A percentile compares a stretch with the other conserved stretches of the same genome.
Conservation (phyloP, 2,113 vertebrate genomes). For the Pollimyrus isidori region DNA sequence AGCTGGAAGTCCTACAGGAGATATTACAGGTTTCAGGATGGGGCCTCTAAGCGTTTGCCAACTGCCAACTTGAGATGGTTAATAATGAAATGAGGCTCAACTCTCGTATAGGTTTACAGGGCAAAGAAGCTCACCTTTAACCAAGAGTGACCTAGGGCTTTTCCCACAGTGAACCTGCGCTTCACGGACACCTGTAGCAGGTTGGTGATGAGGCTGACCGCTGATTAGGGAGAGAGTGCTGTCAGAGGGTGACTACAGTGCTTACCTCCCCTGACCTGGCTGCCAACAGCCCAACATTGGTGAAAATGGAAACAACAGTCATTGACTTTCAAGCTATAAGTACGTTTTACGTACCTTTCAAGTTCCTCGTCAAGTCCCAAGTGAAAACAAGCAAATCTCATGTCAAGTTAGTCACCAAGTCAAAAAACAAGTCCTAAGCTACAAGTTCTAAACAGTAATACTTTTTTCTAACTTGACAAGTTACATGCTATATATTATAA, state of each 20-base stretch:
- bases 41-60: background rate
- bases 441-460: background rate
- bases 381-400: background rate
- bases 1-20: conserved; percentile 56
- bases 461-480: background rate
- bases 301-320: background rate
- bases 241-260: background rate
- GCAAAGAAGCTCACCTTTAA: conserved; percentile 47
- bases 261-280: background rate
- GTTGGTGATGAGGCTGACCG: conserved; percentile 64
- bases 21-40: background rate
- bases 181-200: conserved; percentile 63
- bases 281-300: background rate
- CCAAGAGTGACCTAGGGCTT: conserved; percentile 60
- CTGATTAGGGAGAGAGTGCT: conserved; percentile 31
- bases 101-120: background rate
- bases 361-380: background rate
- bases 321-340: background rate
- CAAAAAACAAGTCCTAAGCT: background rate
- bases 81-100: background rate
- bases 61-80: background rate
- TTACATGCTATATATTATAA: background rate
- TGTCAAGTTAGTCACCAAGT: background rate
- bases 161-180: conserved; percentile 58
- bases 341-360: background rate